Evolutionary conservation across 1,140 invertebrate genomes (phyloP), one percentile per base, ranked within the genome.

Genomic region (Hormaphis cornu): DNA sequence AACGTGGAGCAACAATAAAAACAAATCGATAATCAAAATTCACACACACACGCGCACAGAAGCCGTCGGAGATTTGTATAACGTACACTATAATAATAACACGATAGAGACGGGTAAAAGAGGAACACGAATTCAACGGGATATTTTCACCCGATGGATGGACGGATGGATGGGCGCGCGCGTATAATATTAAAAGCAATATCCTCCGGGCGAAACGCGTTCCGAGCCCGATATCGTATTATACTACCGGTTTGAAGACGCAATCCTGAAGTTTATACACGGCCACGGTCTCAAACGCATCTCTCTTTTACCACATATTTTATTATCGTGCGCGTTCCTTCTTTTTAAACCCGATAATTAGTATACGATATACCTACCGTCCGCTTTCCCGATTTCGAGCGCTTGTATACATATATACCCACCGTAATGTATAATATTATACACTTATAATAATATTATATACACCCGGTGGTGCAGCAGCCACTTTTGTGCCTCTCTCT

Each of bases 211-310:
- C 44, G 42, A 66, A 66, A 66, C 35, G 61, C 50, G 50, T 50
- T 66, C 33, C 44, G 18, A 48, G 61, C 28, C 61, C 30, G 61
- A 66, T 42, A 66, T n/a, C n/a, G n/a, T n/a, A n/a, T n/a, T n/a
- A 44, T 48, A 66, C 61, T 66, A 66, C 61, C 61, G 61, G 61
- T 66, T 66, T 66, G 61, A 48, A n/a, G 42, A 66, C 61, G 61
- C 35, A 46, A 48, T 66, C 61, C 61, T 33, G 42, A 66, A 24
- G 54, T 37, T 56, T 58, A 33, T 58, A n/a, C n/a, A n/a, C n/a
- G n/a, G n/a, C n/a, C n/a, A n/a, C n/a, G n/a, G n/a, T n/a, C n/a
- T n/a, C n/a, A n/a, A n/a, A n/a, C n/a, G n/a, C n/a, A n/a, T 44
- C 24, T 58, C 10, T 22, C 3, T 58, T 12, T 58, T 40, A 40